Percentiles rank a stretch among this genome's conserved stretches.
phyloP scores from a whole-genome alignment of 2,113 vertebrate genomes.

The Parus major region DNA sequence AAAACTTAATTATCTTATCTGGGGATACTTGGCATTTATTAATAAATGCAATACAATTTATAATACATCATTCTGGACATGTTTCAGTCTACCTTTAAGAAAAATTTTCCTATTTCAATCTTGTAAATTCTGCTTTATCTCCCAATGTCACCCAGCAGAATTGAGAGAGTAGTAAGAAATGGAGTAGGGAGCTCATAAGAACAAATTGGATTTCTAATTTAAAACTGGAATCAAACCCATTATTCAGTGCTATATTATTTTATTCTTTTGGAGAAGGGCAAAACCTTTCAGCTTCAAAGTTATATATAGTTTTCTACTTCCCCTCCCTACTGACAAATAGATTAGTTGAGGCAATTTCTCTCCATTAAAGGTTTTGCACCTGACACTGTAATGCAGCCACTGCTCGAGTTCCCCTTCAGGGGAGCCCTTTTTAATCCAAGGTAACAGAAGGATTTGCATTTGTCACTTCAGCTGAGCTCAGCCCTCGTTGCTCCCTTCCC shows the following conservation, averaged over 20 bases:
- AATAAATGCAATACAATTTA: constrained; percentile 28
- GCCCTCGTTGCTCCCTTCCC: background rate
- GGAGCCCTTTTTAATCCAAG: constrained; percentile 17
- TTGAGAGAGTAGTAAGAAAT: background rate
- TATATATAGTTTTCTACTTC: constrained; percentile 55
- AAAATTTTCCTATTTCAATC: constrained; percentile 22
- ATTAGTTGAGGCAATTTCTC: constrained; percentile 59
- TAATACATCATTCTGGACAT: constrained; percentile 7
- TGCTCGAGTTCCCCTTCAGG: constrained; percentile 45
- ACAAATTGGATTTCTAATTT: constrained; percentile 57
- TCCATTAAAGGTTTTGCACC: constrained; percentile 59
- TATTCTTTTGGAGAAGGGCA: constrained; percentile 43
- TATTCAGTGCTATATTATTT: constrained; percentile 31
- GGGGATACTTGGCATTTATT: constrained; percentile 39
- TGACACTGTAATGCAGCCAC: constrained; percentile 47
- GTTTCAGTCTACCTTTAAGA: constrained; percentile 9
- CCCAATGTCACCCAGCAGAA: constrained; percentile 31
- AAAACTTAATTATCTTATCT: constrained; percentile 44
- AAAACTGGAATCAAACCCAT: constrained; percentile 38
- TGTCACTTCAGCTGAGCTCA: background rate
- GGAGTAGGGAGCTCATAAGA: constrained; percentile 21
- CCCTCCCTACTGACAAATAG: constrained; percentile 55
- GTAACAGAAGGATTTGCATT: constrained; percentile 54
- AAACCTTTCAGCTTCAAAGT: constrained; percentile 42
- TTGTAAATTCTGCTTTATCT: constrained; percentile 28